phyloP scores from a whole-genome alignment of 2,113 vertebrate genomes.

The Panurus biarmicus region DNA sequence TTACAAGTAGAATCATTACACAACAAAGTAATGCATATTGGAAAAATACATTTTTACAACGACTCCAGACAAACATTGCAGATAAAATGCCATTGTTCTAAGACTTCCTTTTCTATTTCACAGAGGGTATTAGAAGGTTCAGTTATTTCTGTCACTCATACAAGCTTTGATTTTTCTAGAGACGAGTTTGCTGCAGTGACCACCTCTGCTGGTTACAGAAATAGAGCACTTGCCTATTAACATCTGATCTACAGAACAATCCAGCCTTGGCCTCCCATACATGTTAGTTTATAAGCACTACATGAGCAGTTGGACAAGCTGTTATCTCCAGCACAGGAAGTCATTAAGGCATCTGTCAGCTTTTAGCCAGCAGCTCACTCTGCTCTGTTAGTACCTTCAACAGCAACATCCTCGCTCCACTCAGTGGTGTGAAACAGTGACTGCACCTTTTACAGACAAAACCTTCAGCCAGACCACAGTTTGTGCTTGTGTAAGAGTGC shows the following conservation, averaged over 20 bases:
- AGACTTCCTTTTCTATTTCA: conserved; percentile 45
- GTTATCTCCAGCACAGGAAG: background rate
- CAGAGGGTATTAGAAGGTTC: background rate
- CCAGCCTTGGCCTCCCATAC: background rate
- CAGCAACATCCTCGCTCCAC: background rate
- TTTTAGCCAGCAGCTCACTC: background rate
- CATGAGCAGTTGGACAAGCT: background rate
- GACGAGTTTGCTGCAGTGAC: background rate
- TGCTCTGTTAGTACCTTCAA: background rate
- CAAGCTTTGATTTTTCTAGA: conserved; percentile 1
- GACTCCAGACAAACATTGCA: conserved; percentile 49
- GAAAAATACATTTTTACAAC: conserved; percentile 73
- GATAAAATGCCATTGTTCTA: conserved; percentile 41
- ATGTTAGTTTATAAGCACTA: background rate
- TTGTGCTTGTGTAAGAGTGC: background rate
- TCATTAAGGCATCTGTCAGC: conserved; percentile 64
- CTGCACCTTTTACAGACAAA: background rate
- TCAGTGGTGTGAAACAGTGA: background rate
- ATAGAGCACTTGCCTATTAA: background rate
- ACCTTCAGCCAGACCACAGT: background rate
- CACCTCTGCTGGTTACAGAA: background rate
- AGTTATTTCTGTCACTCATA: background rate
- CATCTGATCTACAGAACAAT: background rate
- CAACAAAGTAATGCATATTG: conserved; percentile 62
- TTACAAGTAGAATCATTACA: conserved; percentile 71